Evolutionary conservation across 2,113 vertebrate species (phyloP), one percentile per base, ranked within the genome.

Genomic region (Alces alces): DNA sequence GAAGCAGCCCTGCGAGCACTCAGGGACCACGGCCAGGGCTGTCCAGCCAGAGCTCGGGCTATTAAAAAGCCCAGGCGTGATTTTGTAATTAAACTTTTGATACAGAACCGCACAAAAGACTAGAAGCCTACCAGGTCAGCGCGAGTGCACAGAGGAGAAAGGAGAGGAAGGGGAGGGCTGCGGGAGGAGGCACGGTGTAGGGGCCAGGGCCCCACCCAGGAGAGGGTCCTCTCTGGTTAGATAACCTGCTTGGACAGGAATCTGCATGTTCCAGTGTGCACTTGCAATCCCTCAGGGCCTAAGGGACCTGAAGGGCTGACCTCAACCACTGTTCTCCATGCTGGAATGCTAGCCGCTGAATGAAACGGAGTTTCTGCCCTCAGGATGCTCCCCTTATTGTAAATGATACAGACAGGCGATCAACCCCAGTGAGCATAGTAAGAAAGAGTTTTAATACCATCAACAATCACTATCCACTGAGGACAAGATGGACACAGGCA

Each of bases 11-110:
- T 61, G 50, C 0, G 83, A 64, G 70, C 94, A 80, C 96, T 94
- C 61, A 50, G 90, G 61, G 58, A 89, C 97, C 30, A 21, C 57
- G 97, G 98, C 98, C 98, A 92, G 92, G 94, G 97, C 96, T 90
- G 97, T 84, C 91, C 23, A 15, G 86, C 96, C 96, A 92, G 94
- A 97, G 92, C 89, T 89, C 83, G 2, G 55, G 95, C 98, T 96
- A 17, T 97, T 98, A 87, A 97, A 96, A 96, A 98, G 60, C 93
- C 94, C 55, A 80, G 58, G 84, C 30, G 23, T 1, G 47, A 87
- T 95, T 95, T 98, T 94, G 94, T 97, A 92, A 64, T 61, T 89
- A 97, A 95, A n/a, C 76, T 97, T 97, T 30, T 12, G 92, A 55
- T 54, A 55, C 84, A 95, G 52, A 95, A 89, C 45, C 33, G 47